Evolutionary conservation across 2,797 vertebrate genomes (phyloP).

Genomic region (Pangasius macronema): DNA sequence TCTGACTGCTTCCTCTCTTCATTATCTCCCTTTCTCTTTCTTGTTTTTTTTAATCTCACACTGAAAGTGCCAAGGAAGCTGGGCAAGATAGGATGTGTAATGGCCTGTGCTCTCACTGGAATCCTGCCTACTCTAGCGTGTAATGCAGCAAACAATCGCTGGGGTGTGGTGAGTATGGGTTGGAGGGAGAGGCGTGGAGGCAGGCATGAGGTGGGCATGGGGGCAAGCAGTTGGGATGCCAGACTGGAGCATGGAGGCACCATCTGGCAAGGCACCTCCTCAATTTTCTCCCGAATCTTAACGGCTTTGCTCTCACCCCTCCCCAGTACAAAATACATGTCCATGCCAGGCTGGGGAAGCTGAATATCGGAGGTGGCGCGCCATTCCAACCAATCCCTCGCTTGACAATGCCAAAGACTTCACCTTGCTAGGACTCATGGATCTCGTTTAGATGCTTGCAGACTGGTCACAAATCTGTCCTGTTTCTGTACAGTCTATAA

Average conservation of each 20-base stretch:
- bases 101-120: constrained; percentile 67
- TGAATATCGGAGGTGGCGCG: constrained; percentile 45
- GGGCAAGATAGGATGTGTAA: constrained; percentile 18
- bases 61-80: constrained; percentile 37
- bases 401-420: constrained; percentile 50
- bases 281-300: constrained; percentile 82
- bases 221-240: constrained; percentile 87
- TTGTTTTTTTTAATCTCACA: constrained; percentile 17
- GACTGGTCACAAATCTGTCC: constrained; percentile 52
- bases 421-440: constrained; percentile 54
- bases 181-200: constrained; percentile 32
- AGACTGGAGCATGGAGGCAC: constrained; percentile 85
- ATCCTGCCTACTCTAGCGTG: constrained; percentile 85
- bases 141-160: constrained; percentile 84
- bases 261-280: constrained; percentile 83
- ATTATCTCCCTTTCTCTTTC: background rate
- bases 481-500: constrained; percentile 14
- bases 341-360: constrained; percentile 50
- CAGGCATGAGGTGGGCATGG: constrained; percentile 52
- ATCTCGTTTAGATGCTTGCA: constrained; percentile 27
- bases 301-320: constrained; percentile 82
- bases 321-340: constrained; percentile 40
- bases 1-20: constrained; percentile 1
- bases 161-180: constrained; percentile 59
- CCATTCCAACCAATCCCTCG: constrained; percentile 50